Percentiles rank a stretch among this genome's conserved stretches.
Evolutionary conservation across 2,888 invertebrate species (phyloP).

Genomic region (Cephus rjabovi): DNA sequence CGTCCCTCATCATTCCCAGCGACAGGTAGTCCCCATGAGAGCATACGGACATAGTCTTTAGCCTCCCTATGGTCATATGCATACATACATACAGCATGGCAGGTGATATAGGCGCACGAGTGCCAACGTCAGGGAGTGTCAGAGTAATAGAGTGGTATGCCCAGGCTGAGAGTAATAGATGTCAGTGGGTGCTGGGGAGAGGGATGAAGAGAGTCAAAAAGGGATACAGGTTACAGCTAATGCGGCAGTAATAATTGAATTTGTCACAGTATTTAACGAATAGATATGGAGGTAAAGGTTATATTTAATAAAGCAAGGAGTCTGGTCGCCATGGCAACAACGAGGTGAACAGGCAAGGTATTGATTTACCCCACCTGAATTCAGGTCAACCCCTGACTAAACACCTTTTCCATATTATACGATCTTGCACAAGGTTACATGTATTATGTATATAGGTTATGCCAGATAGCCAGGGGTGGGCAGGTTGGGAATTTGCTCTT

Average conservation of each 20-base stretch:
- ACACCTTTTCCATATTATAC: slow-evolving; percentile 57
- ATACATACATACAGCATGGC: neutral
- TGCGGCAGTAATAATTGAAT: slow-evolving; percentile 42
- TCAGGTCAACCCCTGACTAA: slow-evolving; percentile 66
- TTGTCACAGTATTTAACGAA: neutral
- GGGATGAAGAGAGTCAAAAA: neutral
- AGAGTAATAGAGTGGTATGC: neutral
- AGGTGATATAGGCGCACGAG: neutral
- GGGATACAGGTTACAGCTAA: slow-evolving; percentile 54
- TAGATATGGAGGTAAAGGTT: slow-evolving; percentile 31
- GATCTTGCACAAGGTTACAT: slow-evolving; percentile 27
- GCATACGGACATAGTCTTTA: neutral
- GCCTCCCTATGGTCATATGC: neutral
- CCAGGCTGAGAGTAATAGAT: neutral
- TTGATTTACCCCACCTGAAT: slow-evolving; percentile 66
- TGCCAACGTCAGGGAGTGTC: neutral
- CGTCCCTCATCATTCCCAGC: neutral
- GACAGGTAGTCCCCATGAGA: neutral
- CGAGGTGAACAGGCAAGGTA: slow-evolving; percentile 61
- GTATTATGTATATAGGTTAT: slow-evolving; percentile 20
- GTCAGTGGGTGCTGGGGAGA: neutral
- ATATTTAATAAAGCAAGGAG: slow-evolving; percentile 64
- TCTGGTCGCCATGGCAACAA: slow-evolving; percentile 63
- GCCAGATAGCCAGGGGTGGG: neutral
- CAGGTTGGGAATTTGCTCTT: neutral